Base-by-base conservation (phyloP, 53 echinoderm and acorn worm species). In the Paelopatides confundens region DNA sequence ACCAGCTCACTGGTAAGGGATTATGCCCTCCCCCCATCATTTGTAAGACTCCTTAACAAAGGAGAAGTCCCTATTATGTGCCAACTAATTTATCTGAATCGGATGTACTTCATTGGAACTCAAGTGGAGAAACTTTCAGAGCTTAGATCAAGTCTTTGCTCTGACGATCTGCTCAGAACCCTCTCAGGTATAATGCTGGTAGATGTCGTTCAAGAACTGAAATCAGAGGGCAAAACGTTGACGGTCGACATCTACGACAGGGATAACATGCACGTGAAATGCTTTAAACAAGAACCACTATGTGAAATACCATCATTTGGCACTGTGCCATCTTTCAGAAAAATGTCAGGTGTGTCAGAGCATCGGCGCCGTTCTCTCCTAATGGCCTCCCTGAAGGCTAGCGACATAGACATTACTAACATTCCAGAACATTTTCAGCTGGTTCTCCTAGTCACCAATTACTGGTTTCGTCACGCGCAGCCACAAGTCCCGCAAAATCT, bases 401-500 rank as follows among this genome's bases (percentile, higher is more conserved):
- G 74, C 5, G 34, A 76, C 37, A 54, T 66, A 38, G 83, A 87
- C 5, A 6, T 93, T 2, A 17, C 33, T 29, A 18, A 64, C 35
- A 71, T 93, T 30, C 90, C 87, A 33, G 24, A 27, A 27, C 85
- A 83, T 7, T 87, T 90, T 39, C 87, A 87, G 66, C 71, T 93
- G 1, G 84, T 85, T 5, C 65, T 93, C 34, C 37, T 82, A 27
- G 87, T 54, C 13, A 90, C 87, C 12, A 3, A 90, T 7, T 86
- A 90, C 66, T 94, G 94, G 90, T 76, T 90, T 40, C 66, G 63
- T 14, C 67, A 86, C 67, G 87, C 83, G 31, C n/a, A 85, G 31
- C 86, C 92, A n/a, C 62, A 62, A 33, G 47, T 90, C 5, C 65
- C 30, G 26, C 32, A 65, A 32, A 51, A 66, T 18, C 95, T 95